phyloP scores from a whole-genome alignment of 1,140 invertebrate genomes.

The Bombyx mandarina region DNA sequence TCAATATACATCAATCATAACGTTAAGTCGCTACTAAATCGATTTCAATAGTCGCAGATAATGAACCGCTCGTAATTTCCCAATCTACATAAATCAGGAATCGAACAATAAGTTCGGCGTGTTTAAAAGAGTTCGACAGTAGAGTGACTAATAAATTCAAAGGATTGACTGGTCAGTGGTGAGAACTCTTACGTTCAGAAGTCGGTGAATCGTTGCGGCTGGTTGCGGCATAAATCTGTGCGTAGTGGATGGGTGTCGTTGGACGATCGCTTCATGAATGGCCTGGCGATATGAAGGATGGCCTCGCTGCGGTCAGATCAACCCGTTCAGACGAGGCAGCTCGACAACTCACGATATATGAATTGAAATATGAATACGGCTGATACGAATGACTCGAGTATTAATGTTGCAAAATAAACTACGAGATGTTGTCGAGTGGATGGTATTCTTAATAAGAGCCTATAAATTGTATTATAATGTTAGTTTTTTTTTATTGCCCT shows the following conservation, averaged over 20 bases:
- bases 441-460: background rate
- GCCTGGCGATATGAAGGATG: constrained; percentile 53
- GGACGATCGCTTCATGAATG: constrained; percentile 41
- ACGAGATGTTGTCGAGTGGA: background rate
- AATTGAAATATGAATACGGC: constrained; percentile 57
- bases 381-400: constrained; percentile 24
- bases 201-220: constrained; percentile 44
- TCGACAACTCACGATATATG: constrained; percentile 55
- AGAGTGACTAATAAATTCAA: constrained; percentile 57
- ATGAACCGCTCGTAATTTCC: no score
- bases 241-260: constrained; percentile 36
- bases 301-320: constrained; percentile 29
- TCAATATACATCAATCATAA: no score
- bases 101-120: constrained; percentile 46
- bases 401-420: constrained; percentile 20
- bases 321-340: constrained; percentile 36
- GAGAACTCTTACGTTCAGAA: constrained; percentile 58
- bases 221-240: constrained; percentile 60
- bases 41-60: no score
- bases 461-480: no score
- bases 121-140: constrained; percentile 26
- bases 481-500: no score
- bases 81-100: constrained; percentile 46
- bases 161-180: constrained; percentile 48
- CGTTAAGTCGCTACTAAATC: no score